These are phyloP conservation scores for Escarpia spicata DNA, from an alignment of 2,888 invertebrate species.

Conservation along the genomic window DNA sequence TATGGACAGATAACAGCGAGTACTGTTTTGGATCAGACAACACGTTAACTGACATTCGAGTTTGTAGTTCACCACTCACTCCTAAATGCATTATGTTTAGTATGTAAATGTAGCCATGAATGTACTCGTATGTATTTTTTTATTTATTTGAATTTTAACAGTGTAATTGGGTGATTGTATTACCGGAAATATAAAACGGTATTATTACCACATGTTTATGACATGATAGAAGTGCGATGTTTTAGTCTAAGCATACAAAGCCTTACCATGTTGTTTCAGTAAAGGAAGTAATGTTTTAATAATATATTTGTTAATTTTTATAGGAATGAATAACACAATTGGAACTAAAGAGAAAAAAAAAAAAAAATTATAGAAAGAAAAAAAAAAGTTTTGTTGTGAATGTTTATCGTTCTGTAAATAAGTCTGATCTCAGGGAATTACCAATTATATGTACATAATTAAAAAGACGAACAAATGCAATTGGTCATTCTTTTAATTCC, in stretches of 20 bases:
- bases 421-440: background rate
- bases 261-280: background rate
- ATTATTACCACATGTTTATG: background rate
- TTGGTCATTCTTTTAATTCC: background rate
- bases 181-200: background rate
- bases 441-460: background rate
- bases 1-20: background rate
- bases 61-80: background rate
- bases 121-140: background rate
- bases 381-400: background rate
- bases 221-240: background rate
- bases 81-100: background rate
- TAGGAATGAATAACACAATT: background rate
- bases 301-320: background rate
- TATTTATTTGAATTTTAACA: background rate
- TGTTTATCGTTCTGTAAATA: background rate
- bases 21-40: background rate
- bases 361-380: background rate
- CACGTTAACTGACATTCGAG: background rate
- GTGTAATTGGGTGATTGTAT: background rate
- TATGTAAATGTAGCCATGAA: background rate
- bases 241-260: background rate
- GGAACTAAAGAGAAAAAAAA: background rate
- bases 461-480: background rate
- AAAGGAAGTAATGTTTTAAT: constrained; percentile 1